Base-by-base conservation (phyloP, 1,140 invertebrate species). In the Aplysia californica region DNA sequence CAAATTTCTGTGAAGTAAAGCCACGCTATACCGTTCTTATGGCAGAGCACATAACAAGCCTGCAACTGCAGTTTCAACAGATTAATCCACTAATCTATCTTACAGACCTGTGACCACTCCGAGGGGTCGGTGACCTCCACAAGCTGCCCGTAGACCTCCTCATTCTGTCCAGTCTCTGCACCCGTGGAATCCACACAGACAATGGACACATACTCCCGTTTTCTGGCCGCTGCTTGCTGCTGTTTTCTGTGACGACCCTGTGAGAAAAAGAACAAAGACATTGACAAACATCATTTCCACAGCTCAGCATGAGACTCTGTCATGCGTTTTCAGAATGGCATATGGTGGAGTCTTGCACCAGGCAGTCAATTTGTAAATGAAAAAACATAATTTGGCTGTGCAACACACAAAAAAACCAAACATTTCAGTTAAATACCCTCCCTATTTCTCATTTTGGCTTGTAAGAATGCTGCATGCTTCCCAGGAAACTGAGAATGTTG, bases 51-150 rank as follows among this genome's bases (percentile, higher is more conserved):
- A 59, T 10, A 59, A 59, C 6, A 6, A 59, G 31, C 31, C 21
- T 6, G 31, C 6, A 5, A 6, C 58, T 23, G 31, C 31, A 23
- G n/a, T n/a, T n/a, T n/a, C n/a, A n/a, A n/a, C n/a, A n/a, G 21
- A n/a, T 4, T 58, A 58, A 4, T 58, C 3, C 5, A 65, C 29
- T 33, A 65, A 65, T 3, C 5, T 33, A 4, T 6, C 21, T 15
- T 36, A 67, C 50, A 21, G 26, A 73, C 70, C 70, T 73, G 55
- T 36, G 70, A 26, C 70, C 70, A 73, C n/a, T 41, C 70, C 5
- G 39, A 58, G 29, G 55, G 70, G 36, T 55, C 38, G 20, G 70
- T 59, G n/a, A 59, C 70, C 36, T 73, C 70, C 35, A 73, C 70
- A n/a, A 73, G 29, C 58, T 73, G 56, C 20, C 35, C 33, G 33